Percentiles rank a stretch among this genome's conserved stretches.
Conservation (phyloP, 2,797 vertebrate species). For the Dromococcyx pavoninus region DNA sequence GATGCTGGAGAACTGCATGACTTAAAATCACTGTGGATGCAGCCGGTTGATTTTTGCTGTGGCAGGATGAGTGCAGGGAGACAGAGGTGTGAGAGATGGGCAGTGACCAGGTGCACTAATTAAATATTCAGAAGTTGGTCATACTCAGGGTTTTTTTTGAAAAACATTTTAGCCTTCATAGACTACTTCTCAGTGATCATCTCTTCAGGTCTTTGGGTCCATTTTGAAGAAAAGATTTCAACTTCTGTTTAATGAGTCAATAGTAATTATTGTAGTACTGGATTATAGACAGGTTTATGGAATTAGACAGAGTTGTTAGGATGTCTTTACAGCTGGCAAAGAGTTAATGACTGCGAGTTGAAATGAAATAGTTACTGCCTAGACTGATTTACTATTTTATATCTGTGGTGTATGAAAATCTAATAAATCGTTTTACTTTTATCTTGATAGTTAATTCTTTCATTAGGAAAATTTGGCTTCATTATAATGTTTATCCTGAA, state of each 20-base stretch:
- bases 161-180: constrained; percentile 71
- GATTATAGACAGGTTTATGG: constrained; percentile 62
- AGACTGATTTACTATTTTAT: constrained; percentile 64
- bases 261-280: constrained; percentile 84
- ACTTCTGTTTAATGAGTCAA: constrained; percentile 86
- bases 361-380: constrained; percentile 57
- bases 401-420: constrained; percentile 66
- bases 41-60: neutral
- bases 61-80: neutral
- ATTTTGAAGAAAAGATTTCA: constrained; percentile 85
- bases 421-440: constrained; percentile 73
- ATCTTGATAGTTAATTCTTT: constrained; percentile 70
- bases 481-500: constrained; percentile 56
- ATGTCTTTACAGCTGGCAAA: constrained; percentile 69
- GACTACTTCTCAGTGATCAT: constrained; percentile 72
- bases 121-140: neutral
- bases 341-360: constrained; percentile 71
- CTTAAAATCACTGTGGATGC: neutral
- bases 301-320: constrained; percentile 67
- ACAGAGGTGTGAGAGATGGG: neutral
- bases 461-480: constrained; percentile 68
- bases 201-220: constrained; percentile 69
- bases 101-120: constrained; percentile 71
- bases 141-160: constrained; percentile 55
- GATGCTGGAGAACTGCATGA: constrained; percentile 27